phyloP scores from a whole-genome alignment of 2,113 vertebrate genomes.

The Paratilapia polleni region DNA sequence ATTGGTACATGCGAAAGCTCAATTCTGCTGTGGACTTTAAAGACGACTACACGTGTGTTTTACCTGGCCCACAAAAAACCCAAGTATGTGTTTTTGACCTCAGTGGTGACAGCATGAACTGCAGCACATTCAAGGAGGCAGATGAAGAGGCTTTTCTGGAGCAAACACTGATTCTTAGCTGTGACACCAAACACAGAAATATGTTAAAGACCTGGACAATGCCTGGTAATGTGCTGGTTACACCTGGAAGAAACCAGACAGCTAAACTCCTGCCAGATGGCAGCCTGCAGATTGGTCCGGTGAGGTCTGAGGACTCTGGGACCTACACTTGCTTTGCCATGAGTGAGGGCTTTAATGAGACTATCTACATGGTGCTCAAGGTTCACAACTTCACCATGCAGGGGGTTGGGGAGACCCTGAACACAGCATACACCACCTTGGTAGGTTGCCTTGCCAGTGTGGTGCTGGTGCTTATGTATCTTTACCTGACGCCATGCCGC shows the following conservation, averaged over 20 bases:
- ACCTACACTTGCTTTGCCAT: slow-evolving; percentile 90
- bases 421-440: slow-evolving; percentile 97
- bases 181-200: slow-evolving; percentile 88
- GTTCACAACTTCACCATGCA: slow-evolving; percentile 92
- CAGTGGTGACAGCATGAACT: slow-evolving; percentile 86
- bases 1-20: slow-evolving; percentile 87
- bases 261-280: slow-evolving; percentile 81
- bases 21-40: slow-evolving; percentile 91
- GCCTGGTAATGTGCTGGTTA: slow-evolving; percentile 82
- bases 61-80: slow-evolving; percentile 62
- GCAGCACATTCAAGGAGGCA: slow-evolving; percentile 88
- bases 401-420: slow-evolving; percentile 86
- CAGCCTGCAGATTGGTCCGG: slow-evolving; percentile 81
- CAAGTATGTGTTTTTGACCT: slow-evolving; percentile 80
- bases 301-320: slow-evolving; percentile 86
- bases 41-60: slow-evolving; percentile 84
- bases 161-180: slow-evolving; percentile 83
- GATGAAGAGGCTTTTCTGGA: slow-evolving; percentile 88
- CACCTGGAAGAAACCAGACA: slow-evolving; percentile 81
- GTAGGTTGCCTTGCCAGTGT: slow-evolving; percentile 96
- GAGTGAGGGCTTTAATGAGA: slow-evolving; percentile 90
- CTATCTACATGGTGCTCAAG: slow-evolving; percentile 90
- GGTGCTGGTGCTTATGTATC: slow-evolving; percentile 94
- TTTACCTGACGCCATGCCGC: slow-evolving; percentile 95
- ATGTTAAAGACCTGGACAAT: slow-evolving; percentile 88